These are phyloP conservation scores for Blastobasis lacticolella DNA, from an alignment of 2,888 invertebrate species.

Conservation along the genomic window DNA sequence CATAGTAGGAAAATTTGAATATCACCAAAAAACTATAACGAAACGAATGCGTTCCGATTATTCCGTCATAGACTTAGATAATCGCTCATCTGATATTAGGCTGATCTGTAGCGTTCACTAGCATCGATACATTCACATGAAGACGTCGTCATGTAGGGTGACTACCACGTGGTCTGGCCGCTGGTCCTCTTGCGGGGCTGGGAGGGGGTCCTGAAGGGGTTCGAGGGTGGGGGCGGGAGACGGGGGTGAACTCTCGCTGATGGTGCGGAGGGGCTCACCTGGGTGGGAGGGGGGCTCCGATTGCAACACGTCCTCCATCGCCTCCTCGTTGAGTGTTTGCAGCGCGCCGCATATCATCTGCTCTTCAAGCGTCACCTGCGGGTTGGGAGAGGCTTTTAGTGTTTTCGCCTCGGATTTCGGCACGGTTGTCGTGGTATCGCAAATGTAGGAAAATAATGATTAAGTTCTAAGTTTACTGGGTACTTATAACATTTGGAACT, in stretches of 20 bases:
- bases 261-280: constrained; percentile 66
- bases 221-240: constrained; percentile 14
- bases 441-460: too few relatives aligned
- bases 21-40: too few relatives aligned
- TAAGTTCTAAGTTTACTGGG: too few relatives aligned
- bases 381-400: neutral
- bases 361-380: constrained; percentile 92
- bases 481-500: too few relatives aligned
- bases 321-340: constrained; percentile 94
- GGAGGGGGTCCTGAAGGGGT: constrained; percentile 12
- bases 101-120: too few relatives aligned
- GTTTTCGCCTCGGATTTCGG: too few relatives aligned
- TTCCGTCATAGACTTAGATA: too few relatives aligned
- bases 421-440: too few relatives aligned
- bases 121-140: constrained; percentile 26
- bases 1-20: too few relatives aligned
- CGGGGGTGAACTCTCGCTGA: constrained; percentile 32
- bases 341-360: constrained; percentile 96
- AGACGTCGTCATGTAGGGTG: constrained; percentile 49
- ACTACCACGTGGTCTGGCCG: constrained; percentile 40
- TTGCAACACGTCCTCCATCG: constrained; percentile 91
- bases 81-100: too few relatives aligned
- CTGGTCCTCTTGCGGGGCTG: constrained; percentile 13
- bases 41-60: too few relatives aligned
- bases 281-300: constrained; percentile 75